Base-by-base conservation (phyloP, 2,888 invertebrate genomes). In the Trypoxylon attenuatum region DNA sequence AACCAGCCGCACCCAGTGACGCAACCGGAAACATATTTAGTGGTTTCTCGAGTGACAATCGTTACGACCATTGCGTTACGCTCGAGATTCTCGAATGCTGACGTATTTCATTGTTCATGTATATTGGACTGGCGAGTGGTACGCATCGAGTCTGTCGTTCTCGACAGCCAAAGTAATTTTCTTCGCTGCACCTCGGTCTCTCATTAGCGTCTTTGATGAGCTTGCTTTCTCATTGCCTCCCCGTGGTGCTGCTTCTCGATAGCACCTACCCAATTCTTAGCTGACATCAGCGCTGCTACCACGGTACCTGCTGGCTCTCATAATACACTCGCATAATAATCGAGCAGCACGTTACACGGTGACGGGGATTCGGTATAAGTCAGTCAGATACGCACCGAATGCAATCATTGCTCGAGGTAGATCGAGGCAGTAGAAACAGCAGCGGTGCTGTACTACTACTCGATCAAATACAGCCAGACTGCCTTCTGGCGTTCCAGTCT, bases 391-490 rank as follows among this genome's bases (percentile, higher is more conserved):
- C n/a, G 29, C 49, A 49, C 6, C 33, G 15, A 49, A 19, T 19
- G 18, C 21, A 49, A 49, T 49, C 46, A 25, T 8, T 2, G 10
- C 13, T 3, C 46, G 6, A 2, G 10, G 16, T 8, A n/a, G n/a
- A n/a, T n/a, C n/a, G n/a, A n/a, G n/a, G n/a, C 33, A 10, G 33
- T 33, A 33, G 33, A 13, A 33, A 13, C 33, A 13, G 33, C 2
- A 6, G 33, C 33, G 19, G 50, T 54, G 16, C 56, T 29, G 41
- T 2, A 15, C 29, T n/a, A 10, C 39, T 47, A 58, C 55, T 66
- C 66, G 66, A 72, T 72, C 51, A 59, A 57, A 54, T 50, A 43
- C 58, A 58, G 38, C 18, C 52, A 41, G 51, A 65, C 58, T 60
- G 16, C 56, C 59, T 49, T 15, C 45, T 43, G 56, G 49, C 29